Conservation (phyloP, 2,113 vertebrate genomes). For the Triplophysa rosa region DNA sequence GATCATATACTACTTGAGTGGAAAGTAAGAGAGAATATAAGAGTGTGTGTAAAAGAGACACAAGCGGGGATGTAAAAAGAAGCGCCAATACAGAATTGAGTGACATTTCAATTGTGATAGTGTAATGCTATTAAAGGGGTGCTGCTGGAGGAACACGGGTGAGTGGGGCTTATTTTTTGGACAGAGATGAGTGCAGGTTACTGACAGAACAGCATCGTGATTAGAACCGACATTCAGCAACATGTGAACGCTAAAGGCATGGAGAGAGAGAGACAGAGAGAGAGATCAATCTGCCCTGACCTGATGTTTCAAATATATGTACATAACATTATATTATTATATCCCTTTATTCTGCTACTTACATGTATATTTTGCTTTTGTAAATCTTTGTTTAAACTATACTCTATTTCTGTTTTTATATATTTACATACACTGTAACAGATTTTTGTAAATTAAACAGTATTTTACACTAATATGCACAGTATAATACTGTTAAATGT, state of each 20-base stretch:
- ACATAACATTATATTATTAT: too few species aligned
- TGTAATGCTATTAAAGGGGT: constrained; percentile 37
- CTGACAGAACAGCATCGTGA: constrained; percentile 28
- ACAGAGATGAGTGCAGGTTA: not conserved
- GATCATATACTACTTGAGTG: not conserved
- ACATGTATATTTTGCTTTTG: too few species aligned
- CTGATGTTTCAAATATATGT: too few species aligned
- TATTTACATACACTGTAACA: too few species aligned
- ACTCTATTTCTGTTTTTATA: too few species aligned
- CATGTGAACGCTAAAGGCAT: not conserved
- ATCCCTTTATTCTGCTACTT: too few species aligned
- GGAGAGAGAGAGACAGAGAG: not conserved
- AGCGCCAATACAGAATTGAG: constrained; percentile 30
- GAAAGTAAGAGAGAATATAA: not conserved
- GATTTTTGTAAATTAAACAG: too few species aligned
- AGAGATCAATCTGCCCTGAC: too few species aligned
- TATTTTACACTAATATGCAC: too few species aligned
- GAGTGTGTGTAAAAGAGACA: not conserved
- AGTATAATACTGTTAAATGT: too few species aligned
- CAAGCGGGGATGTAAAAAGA: constrained; percentile 2
- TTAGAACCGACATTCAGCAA: constrained; percentile 20
- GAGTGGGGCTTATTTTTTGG: not conserved
- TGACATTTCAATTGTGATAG: constrained; percentile 18
- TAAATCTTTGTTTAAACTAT: too few species aligned
- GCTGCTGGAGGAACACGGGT: not conserved